Evolutionary conservation across 2,888 invertebrate species (phyloP), one percentile per base, ranked within the genome.

Genomic region (Notodonta ziczac): DNA sequence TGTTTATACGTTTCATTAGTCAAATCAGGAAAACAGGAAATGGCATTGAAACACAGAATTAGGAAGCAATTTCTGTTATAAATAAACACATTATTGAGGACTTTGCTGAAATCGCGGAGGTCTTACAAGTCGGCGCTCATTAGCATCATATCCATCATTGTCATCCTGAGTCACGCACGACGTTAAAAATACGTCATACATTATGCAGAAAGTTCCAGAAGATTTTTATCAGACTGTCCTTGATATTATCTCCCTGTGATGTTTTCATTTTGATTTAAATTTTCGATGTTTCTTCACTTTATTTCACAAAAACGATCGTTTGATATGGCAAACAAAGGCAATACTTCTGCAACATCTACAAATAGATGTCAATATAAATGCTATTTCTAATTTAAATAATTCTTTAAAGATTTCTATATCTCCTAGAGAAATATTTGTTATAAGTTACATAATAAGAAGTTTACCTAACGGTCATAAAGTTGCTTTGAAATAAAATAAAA

Each of bases 81-180:
- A 63, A 59, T 63, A 67, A 63, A 56, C 13, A 56, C 56, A 13
- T 63, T 60, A 62, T 58, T 50, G 52, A 56, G 59, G 59, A 60
- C 56, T 62, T 67, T 63, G 64, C 60, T 48, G 64, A 67, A 74
- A 73, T 65, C 24, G 62, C 63, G 56, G 70, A 74, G 70, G 70
- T 68, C 67, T 74, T 67, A 62, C 63, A 70, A 64, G 66, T 78
- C 78, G 72, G 72, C 64, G 71, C 74, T 80, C 71, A 82, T 86
- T 84, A 84, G 77, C 84, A 80, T 78, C 65, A 63, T 63, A 62
- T 72, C 77, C 76, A 84, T 85, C 80, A 80, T 70, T 80, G 74
- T 71, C 70, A 48, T 57, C 65, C 62, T 82, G 79, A 84, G 72
- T 86, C 86, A 86, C 71, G 69, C 86, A 86, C 71, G 69, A 66